Conservation (phyloP, 2,888 invertebrate species). For the Caenorhabditis sulstoni region DNA sequence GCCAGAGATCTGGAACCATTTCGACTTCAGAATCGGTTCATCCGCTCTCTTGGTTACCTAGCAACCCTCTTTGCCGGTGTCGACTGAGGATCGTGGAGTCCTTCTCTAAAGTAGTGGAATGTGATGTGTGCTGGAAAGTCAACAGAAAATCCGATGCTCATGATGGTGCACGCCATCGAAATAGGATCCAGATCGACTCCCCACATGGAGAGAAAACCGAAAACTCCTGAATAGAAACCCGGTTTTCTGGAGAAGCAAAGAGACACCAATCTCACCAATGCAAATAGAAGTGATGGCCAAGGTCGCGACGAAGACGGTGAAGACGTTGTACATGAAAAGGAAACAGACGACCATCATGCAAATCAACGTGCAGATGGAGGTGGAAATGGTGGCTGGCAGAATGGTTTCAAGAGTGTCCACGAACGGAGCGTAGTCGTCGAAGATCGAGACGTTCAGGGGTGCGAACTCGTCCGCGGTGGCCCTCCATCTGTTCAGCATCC, state of each 20-base stretch:
- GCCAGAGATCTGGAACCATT: slow-evolving; percentile 68
- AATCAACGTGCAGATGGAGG: slow-evolving; percentile 68
- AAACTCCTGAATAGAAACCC: slow-evolving; percentile 66
- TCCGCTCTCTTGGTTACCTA: slow-evolving; percentile 37
- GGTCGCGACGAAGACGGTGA: slow-evolving; percentile 77
- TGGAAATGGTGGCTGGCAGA: slow-evolving; percentile 70
- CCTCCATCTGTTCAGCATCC: slow-evolving; percentile 70
- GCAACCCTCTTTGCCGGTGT: slow-evolving; percentile 67
- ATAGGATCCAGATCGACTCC: slow-evolving; percentile 78
- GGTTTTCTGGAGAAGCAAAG: neutral
- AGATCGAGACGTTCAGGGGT: slow-evolving; percentile 73
- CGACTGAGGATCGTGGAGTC: slow-evolving; percentile 68
- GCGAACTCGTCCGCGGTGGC: slow-evolving; percentile 71
- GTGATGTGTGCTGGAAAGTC: slow-evolving; percentile 79
- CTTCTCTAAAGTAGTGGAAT: slow-evolving; percentile 77
- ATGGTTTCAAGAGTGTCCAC: slow-evolving; percentile 73
- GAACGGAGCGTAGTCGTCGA: slow-evolving; percentile 76
- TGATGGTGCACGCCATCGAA: slow-evolving; percentile 75
- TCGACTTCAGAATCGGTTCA: no score
- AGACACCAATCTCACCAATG: slow-evolving; percentile 62
- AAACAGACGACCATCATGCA: slow-evolving; percentile 78
- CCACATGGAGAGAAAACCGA: slow-evolving; percentile 76
- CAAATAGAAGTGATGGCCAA: slow-evolving; percentile 77
- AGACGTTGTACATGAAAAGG: slow-evolving; percentile 78
- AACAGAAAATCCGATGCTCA: slow-evolving; percentile 77